Evolutionary conservation across 1,140 invertebrate species (phyloP), one percentile per base, ranked within the genome.

Genomic region (Drosophila suzukii): DNA sequence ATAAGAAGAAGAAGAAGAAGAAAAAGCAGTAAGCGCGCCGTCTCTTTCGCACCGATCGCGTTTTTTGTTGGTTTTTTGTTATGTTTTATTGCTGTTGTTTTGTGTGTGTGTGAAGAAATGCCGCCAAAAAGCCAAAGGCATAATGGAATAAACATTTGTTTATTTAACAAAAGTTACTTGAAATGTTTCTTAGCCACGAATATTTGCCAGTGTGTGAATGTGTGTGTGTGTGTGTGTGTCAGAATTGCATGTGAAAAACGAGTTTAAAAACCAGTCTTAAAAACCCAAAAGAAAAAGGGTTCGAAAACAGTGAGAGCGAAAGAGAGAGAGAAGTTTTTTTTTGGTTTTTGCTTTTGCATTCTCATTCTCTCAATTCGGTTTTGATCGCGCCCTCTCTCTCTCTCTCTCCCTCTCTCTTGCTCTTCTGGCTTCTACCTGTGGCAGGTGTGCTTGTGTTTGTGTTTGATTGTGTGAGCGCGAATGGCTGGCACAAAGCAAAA

Each of bases 161-260:
- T 67, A 49, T 44, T 49, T 36, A 39, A 50, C 32, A 39, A 34
- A 68, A 70, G 38, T 62, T 51, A 51, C 15, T 15, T 17, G 20
- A 20, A 51, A 34, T 51, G 50, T 70, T 36, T 63, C 27, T 50
- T 50, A 51, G 65, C 46, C 46, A 68, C 38, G 38, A 30, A 50
- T 75, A 36, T 47, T 55, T 43, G 41, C 50, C 32, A 36, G 15
- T 53, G 12, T 44, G 38, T 59, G 15, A 36, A 15, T 62, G 46
- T 58, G 38, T 55, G 15, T 38, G 49, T 47, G n/a, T 66, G 41
- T 70, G 24, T 65, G 24, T 66, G 63, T 51, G 44, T 41, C 53
- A 50, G 84, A 86, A 86, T 86, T 88, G 83, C 83, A 86, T 83
- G 57, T 56, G 63, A 50, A 86, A 86, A 88, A 88, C 83, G 63